These are phyloP conservation scores for Lasioglossum figueresi DNA, from an alignment of 2,888 invertebrate species.

Conservation along the genomic window DNA sequence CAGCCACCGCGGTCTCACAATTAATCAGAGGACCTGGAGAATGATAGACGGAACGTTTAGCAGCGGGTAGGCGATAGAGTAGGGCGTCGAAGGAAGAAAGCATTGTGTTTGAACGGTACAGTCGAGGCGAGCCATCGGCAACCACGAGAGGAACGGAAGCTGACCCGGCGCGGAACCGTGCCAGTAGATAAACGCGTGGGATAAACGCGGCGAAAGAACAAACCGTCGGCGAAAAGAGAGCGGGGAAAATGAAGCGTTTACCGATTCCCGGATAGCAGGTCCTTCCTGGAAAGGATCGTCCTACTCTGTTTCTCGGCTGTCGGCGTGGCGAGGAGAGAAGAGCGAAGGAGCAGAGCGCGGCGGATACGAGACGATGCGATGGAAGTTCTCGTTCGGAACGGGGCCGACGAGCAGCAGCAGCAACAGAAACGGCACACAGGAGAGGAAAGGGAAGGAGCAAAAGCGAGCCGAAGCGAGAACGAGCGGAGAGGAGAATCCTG, in stretches of 20 bases:
- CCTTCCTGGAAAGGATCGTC: constrained; percentile 70
- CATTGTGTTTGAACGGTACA: neutral
- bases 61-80: neutral
- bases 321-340: constrained; percentile 2
- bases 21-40: neutral
- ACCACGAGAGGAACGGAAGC: neutral
- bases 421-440: neutral
- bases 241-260: constrained; percentile 69
- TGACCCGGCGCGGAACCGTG: constrained; percentile 17
- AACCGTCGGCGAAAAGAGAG: constrained; percentile 58
- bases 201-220: constrained; percentile 43
- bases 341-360: neutral
- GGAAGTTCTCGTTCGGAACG: constrained; percentile 47
- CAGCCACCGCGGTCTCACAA: neutral
- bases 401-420: constrained; percentile 25
- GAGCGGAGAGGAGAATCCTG: constrained; percentile 39
- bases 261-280: constrained; percentile 66
- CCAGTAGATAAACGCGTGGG: constrained; percentile 44
- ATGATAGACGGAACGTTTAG: neutral
- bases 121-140: neutral
- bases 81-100: neutral
- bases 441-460: constrained; percentile 18
- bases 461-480: constrained; percentile 28
- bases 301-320: constrained; percentile 34
- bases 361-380: constrained; percentile 19